phyloP scores from a whole-genome alignment of 2,797 vertebrate genomes.

The Philypnodon macrostomus region DNA sequence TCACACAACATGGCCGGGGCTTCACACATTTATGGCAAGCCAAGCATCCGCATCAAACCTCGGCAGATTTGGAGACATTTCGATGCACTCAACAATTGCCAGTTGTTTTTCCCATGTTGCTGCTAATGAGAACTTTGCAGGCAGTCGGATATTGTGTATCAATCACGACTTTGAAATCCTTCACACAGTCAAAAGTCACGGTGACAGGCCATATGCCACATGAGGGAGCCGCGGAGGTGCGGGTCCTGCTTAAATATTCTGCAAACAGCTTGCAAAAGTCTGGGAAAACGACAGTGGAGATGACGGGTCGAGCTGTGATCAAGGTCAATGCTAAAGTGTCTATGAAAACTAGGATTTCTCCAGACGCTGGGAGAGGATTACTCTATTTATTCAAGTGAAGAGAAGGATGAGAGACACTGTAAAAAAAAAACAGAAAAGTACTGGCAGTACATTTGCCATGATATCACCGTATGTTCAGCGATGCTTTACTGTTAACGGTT shows the following conservation, averaged over 20 bases:
- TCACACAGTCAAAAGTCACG: conserved; percentile 17
- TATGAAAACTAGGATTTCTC: conserved; percentile 27
- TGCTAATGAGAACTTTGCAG: conserved; percentile 25
- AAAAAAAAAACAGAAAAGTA: too few relatives aligned
- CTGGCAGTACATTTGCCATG: too few relatives aligned
- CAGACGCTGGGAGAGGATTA: conserved; percentile 37
- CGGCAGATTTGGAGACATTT: conserved; percentile 5
- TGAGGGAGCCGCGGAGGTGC: conserved; percentile 21
- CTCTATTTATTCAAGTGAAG: conserved; percentile 34
- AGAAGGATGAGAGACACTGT: conserved; percentile 15
- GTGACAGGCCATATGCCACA: conserved; percentile 40
- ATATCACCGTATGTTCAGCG: too few relatives aligned
- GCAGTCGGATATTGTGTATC: conserved; percentile 22
- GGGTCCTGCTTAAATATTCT: conserved; percentile 49
- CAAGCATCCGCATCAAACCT: conserved; percentile 5
- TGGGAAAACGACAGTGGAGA: conserved; percentile 44
- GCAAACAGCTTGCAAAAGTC: conserved; percentile 44
- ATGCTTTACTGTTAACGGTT: too few relatives aligned
- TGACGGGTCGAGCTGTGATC: conserved; percentile 58
- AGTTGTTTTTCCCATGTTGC: conserved; percentile 13
- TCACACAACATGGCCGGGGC: conserved; percentile 23
- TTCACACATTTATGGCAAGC: conserved; percentile 10
- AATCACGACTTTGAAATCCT: conserved; percentile 30
- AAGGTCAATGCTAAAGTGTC: conserved; percentile 53
- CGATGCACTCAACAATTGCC: conserved; percentile 1